These are phyloP conservation scores for Micrastur ruficollis DNA, from an alignment of 2,797 vertebrate genomes.

Conservation along the genomic window DNA sequence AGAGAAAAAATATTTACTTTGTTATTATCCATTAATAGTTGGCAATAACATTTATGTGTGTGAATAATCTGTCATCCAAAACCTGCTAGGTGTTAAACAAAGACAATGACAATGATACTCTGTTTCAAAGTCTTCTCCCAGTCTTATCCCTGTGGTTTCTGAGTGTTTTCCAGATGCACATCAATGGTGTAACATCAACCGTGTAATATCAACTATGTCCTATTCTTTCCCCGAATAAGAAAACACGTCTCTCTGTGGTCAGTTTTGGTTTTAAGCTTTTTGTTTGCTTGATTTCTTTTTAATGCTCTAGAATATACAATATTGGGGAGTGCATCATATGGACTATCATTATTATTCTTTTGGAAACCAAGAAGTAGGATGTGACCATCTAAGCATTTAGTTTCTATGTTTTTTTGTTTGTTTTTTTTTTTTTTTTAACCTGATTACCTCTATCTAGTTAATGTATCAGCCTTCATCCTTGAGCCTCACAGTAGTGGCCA, in stretches of 20 bases:
- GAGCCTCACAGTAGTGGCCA: neutral
- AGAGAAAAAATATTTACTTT: neutral
- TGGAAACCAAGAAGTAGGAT: neutral
- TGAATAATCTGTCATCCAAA: neutral
- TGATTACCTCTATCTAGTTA: neutral
- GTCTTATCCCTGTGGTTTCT: neutral
- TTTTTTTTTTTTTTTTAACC: neutral
- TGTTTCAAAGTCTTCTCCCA: neutral
- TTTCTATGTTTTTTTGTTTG: neutral
- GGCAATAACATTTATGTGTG: neutral
- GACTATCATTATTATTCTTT: neutral
- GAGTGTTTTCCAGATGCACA: neutral
- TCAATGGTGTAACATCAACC: neutral
- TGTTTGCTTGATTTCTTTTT: neutral
- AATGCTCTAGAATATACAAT: neutral
- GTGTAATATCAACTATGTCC: fast-evolving
- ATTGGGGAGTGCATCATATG: neutral
- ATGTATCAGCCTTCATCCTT: neutral
- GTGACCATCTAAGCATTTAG: neutral
- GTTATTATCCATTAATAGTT: neutral
- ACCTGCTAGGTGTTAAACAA: neutral
- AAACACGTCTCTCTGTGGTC: neutral
- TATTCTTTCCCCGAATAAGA: neutral
- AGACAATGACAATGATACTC: neutral
- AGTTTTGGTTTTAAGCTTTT: neutral